Evolutionary conservation across 2,797 vertebrate genomes (phyloP), one percentile per base, ranked within the genome.

Genomic region (Lagorchestes hirsutus): DNA sequence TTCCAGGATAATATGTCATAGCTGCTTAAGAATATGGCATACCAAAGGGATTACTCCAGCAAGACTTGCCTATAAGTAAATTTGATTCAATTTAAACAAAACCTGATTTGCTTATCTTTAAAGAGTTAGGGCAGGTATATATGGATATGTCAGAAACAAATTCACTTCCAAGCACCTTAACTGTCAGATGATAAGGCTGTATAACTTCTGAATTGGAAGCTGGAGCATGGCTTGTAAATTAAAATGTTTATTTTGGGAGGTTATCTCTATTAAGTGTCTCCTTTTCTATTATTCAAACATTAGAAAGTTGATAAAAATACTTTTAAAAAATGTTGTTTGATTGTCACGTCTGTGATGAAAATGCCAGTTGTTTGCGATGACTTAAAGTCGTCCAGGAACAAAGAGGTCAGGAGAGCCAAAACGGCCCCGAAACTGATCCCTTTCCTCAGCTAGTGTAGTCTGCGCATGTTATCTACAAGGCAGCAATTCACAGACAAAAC

Each of bases 401-500:
- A 97, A 97, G 95, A 95, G 92, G 58, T 93, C 62, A 95, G 3
- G 90, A 93, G 14, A 96, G 87, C 93, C 97, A 96, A 97, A 98
- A 97, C 96, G 96, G 55, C 97, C 93, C 95, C 97, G 94, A 96
- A 98, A 97, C 94, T 93, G 90, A 97, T 98, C 94, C 93, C 52
- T 12, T 90, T 97, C 93, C 74, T 93, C 95, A 12, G 0, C 93
- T 90, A 94, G 93, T 98, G 98, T 96, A 97, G 94, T 94, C 93
- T 97, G 92, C 10, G 0, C 4, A 0, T 87, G 92, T 87, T 97
- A n/a, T 96, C 94, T 94, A 95, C 97, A 93, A 93, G 82, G 46
- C 2, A 95, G 95, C 90, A 0, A 55, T 91, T 96, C 94, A 34
- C 95, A 98, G 96, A 97, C 97, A 97, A 97, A 98, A 98, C 96